These are phyloP conservation scores for Orthosia gothica DNA, from an alignment of 2,888 invertebrate species.

Conservation along the genomic window DNA sequence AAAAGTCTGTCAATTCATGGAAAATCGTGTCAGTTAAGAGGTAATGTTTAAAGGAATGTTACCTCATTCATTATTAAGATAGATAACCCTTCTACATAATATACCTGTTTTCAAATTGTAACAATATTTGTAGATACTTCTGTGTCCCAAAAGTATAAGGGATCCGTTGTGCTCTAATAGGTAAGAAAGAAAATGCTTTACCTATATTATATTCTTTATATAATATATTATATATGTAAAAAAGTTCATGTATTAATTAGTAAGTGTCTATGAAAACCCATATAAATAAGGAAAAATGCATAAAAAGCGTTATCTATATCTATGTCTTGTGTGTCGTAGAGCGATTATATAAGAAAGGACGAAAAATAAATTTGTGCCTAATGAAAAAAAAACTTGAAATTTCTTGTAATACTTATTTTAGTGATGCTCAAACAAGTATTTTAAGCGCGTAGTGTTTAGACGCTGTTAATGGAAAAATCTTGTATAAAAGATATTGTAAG, in stretches of 20 bases:
- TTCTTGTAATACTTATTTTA: slow-evolving; percentile 83
- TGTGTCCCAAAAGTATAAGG: slow-evolving; percentile 87
- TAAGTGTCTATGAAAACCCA: slow-evolving; percentile 89
- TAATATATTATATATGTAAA: slow-evolving; percentile 91
- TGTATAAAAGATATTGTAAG: slow-evolving; percentile 78
- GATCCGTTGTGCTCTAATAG: slow-evolving; percentile 89
- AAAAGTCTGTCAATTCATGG: slow-evolving; percentile 89
- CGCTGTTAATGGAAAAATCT: slow-evolving; percentile 81
- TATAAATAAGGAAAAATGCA: slow-evolving; percentile 83
- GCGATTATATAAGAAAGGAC: slow-evolving; percentile 77
- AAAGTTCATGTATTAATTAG: slow-evolving; percentile 88
- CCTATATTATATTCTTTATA: slow-evolving; percentile 91
- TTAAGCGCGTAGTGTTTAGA: slow-evolving; percentile 89
- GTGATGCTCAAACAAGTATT: slow-evolving; percentile 89
- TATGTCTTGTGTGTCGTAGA: slow-evolving; percentile 87
- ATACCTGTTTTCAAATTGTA: slow-evolving; percentile 81
- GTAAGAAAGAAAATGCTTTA: slow-evolving; percentile 91
- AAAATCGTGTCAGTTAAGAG: slow-evolving; percentile 88
- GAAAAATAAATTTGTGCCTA: slow-evolving; percentile 88
- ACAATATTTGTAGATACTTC: slow-evolving; percentile 84
- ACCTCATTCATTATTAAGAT: slow-evolving; percentile 82
- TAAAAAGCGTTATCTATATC: slow-evolving; percentile 85
- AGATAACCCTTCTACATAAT: slow-evolving; percentile 82
- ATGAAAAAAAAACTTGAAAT: slow-evolving; percentile 82
- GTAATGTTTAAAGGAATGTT: slow-evolving; percentile 79